phyloP scores from a whole-genome alignment of 2,113 vertebrate species.

The Pollachius pollachius region DNA sequence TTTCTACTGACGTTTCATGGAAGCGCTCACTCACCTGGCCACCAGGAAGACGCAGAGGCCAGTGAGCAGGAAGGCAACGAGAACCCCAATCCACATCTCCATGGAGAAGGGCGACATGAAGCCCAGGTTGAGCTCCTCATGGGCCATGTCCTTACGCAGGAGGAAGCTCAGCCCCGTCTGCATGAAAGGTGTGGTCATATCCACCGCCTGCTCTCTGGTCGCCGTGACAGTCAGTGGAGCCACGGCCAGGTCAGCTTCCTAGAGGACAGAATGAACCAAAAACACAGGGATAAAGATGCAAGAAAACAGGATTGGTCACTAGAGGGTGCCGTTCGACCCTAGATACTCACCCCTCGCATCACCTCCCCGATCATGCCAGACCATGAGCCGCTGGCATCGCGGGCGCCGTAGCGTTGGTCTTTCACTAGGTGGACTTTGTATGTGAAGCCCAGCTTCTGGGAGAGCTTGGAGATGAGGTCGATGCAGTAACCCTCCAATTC shows the following conservation, averaged over 20 bases:
- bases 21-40: slow-evolving; percentile 70
- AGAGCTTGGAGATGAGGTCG: slow-evolving; percentile 74
- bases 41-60: slow-evolving; percentile 82
- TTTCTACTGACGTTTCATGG: too few species aligned
- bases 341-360: slow-evolving; percentile 70
- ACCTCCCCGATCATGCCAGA: slow-evolving; percentile 84
- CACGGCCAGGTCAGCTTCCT: slow-evolving; percentile 86
- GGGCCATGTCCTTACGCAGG: slow-evolving; percentile 63
- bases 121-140: slow-evolving; percentile 71
- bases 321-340: too few species aligned
- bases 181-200: slow-evolving; percentile 85
- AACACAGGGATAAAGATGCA: neutral
- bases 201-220: slow-evolving; percentile 72
- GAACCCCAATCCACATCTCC: slow-evolving; percentile 81
- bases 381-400: slow-evolving; percentile 75
- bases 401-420: slow-evolving; percentile 72
- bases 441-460: slow-evolving; percentile 74
- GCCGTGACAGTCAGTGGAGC: slow-evolving; percentile 81
- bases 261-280: neutral
- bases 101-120: slow-evolving; percentile 84
- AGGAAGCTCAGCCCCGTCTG: slow-evolving; percentile 85
- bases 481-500: slow-evolving; percentile 85
- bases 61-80: slow-evolving; percentile 80
- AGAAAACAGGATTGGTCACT: neutral
- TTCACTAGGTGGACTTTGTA: slow-evolving; percentile 79